phyloP scores from a whole-genome alignment of 2,888 invertebrate species.

The Flexamia atlantica region DNA sequence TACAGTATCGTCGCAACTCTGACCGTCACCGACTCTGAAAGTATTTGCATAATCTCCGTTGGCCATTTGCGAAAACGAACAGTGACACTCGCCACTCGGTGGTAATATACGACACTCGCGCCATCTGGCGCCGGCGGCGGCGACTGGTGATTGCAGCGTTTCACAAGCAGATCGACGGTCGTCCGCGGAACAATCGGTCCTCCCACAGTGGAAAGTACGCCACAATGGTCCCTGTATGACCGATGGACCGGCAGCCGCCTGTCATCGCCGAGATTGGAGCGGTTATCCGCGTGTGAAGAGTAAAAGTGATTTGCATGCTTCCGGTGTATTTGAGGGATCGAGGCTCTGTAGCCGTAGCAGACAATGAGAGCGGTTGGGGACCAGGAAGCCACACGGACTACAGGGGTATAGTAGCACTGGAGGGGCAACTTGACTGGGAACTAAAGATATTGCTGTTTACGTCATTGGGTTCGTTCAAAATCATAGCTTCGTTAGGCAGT shows the following conservation, averaged over 20 bases:
- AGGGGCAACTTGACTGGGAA: too few species aligned
- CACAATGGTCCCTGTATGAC: slow-evolving; percentile 25
- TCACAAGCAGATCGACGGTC: slow-evolving; percentile 31
- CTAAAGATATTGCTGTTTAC: too few species aligned
- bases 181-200: slow-evolving; percentile 30
- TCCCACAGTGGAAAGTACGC: background rate
- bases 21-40: background rate
- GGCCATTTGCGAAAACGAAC: background rate
- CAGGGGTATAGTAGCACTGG: too few species aligned
- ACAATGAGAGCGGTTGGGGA: too few species aligned
- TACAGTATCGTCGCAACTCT: background rate
- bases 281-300: slow-evolving; percentile 39
- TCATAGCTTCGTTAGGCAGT: too few species aligned
- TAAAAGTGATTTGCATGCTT: slow-evolving; percentile 21
- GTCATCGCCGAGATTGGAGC: slow-evolving; percentile 28
- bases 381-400: too few species aligned
- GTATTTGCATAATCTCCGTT: background rate
- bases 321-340: background rate
- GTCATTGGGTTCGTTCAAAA: too few species aligned
- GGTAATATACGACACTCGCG: background rate
- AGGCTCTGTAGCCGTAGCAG: too few species aligned
- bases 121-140: background rate
- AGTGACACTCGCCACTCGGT: background rate
- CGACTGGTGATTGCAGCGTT: slow-evolving; percentile 5
- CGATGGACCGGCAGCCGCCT: background rate